Conservation (phyloP, 2,113 vertebrate species). For the Oreotrochilus melanogaster region DNA sequence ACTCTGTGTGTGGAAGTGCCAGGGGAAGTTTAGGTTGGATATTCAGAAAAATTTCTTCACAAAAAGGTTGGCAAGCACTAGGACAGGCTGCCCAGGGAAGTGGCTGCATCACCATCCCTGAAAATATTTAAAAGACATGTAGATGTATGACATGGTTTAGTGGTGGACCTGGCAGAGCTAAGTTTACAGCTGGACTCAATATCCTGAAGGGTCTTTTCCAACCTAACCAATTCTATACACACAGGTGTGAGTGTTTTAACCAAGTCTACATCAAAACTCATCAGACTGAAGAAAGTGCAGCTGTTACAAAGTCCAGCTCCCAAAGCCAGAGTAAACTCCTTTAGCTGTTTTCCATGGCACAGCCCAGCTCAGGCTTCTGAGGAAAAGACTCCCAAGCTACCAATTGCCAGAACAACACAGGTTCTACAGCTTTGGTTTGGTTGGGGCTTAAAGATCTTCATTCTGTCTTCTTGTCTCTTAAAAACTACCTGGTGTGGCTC, state of each 20-base stretch:
- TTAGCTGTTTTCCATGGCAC: background rate
- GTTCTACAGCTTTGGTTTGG: background rate
- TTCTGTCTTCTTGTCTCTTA: background rate
- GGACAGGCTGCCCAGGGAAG: background rate
- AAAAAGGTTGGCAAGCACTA: background rate
- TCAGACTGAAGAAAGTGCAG: background rate
- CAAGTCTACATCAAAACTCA: background rate
- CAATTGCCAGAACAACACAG: background rate
- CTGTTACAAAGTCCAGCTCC: background rate
- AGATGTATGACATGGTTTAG: background rate
- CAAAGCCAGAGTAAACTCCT: background rate
- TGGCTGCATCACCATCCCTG: background rate
- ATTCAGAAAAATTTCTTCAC: background rate
- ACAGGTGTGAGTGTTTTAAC: background rate
- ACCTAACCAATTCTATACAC: background rate
- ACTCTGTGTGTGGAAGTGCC: background rate
- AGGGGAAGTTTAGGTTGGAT: background rate
- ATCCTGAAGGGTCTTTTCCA: background rate
- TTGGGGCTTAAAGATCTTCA: background rate
- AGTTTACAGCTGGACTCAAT: fast-evolving
- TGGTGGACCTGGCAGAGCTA: background rate
- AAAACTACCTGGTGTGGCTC: background rate
- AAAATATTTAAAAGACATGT: background rate
- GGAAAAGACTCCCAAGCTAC: background rate
- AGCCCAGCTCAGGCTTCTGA: background rate